These are phyloP conservation scores for Drosophila paramelanica DNA, from an alignment of 2,888 invertebrate species.

Conservation along the genomic window DNA sequence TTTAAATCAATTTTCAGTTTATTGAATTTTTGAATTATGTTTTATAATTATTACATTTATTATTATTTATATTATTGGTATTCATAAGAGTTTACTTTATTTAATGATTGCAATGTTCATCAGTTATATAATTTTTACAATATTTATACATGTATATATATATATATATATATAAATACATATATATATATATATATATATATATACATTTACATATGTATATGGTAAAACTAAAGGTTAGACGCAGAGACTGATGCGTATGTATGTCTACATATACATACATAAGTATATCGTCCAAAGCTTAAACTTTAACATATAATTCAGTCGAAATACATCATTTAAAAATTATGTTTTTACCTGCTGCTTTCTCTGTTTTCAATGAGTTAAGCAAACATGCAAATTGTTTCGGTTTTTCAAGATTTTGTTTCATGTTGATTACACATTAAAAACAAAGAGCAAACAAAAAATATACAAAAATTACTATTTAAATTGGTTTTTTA, in stretches of 20 bases:
- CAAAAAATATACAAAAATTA: slow-evolving; percentile 5
- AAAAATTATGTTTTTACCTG: slow-evolving; percentile 27
- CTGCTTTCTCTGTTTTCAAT: slow-evolving; percentile 35
- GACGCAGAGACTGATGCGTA: slow-evolving; percentile 32
- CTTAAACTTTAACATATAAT: slow-evolving; percentile 72
- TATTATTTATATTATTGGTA: slow-evolving; percentile 47
- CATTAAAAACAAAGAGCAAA: slow-evolving; percentile 11
- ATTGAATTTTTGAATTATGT: slow-evolving; percentile 48
- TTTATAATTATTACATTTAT: slow-evolving; percentile 29
- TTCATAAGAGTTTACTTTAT: slow-evolving; percentile 55
- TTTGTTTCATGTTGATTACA: slow-evolving; percentile 8
- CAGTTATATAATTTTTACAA: slow-evolving; percentile 49
- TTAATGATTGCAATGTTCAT: slow-evolving; percentile 42
- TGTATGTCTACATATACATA: slow-evolving; percentile 18
- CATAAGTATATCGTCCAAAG: slow-evolving; percentile 38
- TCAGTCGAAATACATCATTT: slow-evolving; percentile 66
- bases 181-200: slow-evolving; percentile 15
- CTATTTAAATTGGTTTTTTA: slow-evolving; percentile 33
- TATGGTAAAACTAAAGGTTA: slow-evolving; percentile 39
- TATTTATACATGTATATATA: slow-evolving; percentile 31
- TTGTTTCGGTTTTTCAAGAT: slow-evolving; percentile 13
- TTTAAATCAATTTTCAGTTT: slow-evolving; percentile 36
- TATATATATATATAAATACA: neutral
- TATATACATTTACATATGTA: slow-evolving; percentile 21
- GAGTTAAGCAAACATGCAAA: slow-evolving; percentile 42